Conservation (phyloP, 1,140 invertebrate species). For the Octopus sinensis region DNA sequence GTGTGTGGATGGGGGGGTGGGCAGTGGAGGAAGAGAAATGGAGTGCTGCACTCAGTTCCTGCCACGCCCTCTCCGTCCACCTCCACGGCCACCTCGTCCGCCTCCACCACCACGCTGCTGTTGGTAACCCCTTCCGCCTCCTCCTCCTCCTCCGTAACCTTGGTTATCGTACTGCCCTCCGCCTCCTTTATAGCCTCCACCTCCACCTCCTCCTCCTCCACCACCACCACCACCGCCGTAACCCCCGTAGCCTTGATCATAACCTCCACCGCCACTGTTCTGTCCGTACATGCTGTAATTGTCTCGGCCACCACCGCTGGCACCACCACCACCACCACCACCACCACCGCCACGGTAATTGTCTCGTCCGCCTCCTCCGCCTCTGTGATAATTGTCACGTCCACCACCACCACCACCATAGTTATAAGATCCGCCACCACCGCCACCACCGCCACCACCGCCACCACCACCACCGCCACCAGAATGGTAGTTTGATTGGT, state of each 20-base stretch:
- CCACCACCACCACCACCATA: too few relatives aligned
- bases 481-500: neutral
- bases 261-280: neutral
- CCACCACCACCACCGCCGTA: neutral
- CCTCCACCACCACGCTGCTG: neutral
- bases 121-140: too few relatives aligned
- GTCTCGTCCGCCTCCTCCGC: too few relatives aligned
- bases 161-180: neutral
- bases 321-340: neutral
- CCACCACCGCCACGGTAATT: too few relatives aligned
- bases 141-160: neutral
- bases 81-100: neutral
- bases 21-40: too few relatives aligned
- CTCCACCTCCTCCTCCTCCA: neutral
- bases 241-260: neutral
- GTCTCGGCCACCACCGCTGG: neutral
- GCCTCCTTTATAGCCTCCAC: neutral
- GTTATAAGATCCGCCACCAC: too few relatives aligned
- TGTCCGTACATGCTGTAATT: neutral
- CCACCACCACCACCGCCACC: neutral
- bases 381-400: too few relatives aligned
- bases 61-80: neutral
- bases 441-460: too few relatives aligned
- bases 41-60: neutral
- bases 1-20: too few relatives aligned